Conservation (phyloP, 2,113 vertebrate genomes). For the Pseudopodoces humilis region DNA sequence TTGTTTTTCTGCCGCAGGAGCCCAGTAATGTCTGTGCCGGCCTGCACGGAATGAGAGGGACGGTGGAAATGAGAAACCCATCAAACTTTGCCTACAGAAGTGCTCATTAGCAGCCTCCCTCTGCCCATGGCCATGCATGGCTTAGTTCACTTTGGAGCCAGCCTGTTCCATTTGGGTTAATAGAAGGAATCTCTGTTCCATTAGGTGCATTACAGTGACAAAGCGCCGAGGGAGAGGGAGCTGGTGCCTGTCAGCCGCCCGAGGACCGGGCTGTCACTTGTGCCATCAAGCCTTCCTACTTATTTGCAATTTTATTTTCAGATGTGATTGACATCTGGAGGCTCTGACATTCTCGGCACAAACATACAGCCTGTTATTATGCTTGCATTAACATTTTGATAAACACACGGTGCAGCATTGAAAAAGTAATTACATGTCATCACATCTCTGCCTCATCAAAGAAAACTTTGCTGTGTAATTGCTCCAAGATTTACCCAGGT, state of each 20-base stretch:
- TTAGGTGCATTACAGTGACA: slow-evolving; percentile 66
- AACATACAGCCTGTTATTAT: slow-evolving; percentile 95
- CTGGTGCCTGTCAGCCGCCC: slow-evolving; percentile 73
- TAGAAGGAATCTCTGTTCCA: slow-evolving; percentile 53
- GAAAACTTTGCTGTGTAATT: slow-evolving; percentile 81
- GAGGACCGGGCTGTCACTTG: slow-evolving; percentile 59
- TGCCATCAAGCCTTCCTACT: slow-evolving; percentile 81
- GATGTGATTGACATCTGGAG: slow-evolving; percentile 90
- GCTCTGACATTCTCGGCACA: slow-evolving; percentile 88
- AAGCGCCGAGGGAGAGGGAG: slow-evolving; percentile 45
- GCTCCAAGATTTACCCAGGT: slow-evolving; percentile 79
- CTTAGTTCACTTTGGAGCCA: neutral
- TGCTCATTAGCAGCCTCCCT: neutral
- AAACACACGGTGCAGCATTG: slow-evolving; percentile 91
- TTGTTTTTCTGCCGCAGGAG: neutral
- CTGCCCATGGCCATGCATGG: neutral
- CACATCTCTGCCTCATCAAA: slow-evolving; percentile 84
- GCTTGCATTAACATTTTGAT: slow-evolving; percentile 99
- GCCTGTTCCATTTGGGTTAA: slow-evolving; percentile 39
- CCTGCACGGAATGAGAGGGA: accelerated
- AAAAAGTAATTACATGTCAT: slow-evolving; percentile 98
- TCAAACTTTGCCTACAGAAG: neutral
- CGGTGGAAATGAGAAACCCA: neutral
- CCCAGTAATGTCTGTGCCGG: accelerated
- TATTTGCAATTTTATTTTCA: slow-evolving; percentile 92